These are phyloP conservation scores for Drosophila micromelanica DNA, from an alignment of 1,140 invertebrate species.

Conservation along the genomic window DNA sequence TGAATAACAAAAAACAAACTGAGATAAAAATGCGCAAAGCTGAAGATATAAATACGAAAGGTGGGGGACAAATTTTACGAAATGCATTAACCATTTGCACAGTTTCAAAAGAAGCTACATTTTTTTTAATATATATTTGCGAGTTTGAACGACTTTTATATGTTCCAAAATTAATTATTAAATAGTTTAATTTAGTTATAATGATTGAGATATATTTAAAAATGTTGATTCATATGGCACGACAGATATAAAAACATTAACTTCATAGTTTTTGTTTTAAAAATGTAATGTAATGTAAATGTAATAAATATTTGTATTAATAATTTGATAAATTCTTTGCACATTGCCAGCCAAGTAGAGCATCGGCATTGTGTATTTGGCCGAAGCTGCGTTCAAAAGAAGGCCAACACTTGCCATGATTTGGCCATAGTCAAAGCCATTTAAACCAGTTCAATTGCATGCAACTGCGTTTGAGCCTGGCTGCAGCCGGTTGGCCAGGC, in stretches of 20 bases:
- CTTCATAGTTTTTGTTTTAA: too few relatives aligned
- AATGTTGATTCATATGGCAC: too few relatives aligned
- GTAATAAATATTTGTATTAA: too few relatives aligned
- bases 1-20: slow-evolving; percentile 1
- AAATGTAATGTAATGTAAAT: too few relatives aligned
- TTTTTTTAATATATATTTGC: too few relatives aligned
- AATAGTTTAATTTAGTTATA: too few relatives aligned
- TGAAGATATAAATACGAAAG: slow-evolving; percentile 3
- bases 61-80: neutral
- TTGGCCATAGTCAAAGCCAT: slow-evolving; percentile 40
- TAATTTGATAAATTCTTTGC: too few relatives aligned
- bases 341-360: neutral
- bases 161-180: neutral
- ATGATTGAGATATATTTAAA: too few relatives aligned
- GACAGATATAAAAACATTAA: too few relatives aligned
- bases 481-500: slow-evolving; percentile 17
- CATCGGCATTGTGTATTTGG: neutral
- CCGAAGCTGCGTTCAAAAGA: slow-evolving; percentile 3
- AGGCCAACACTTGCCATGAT: slow-evolving; percentile 21
- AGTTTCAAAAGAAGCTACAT: neutral
- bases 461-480: slow-evolving; percentile 13
- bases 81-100: slow-evolving; percentile 7
- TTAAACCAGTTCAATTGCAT: slow-evolving; percentile 62
- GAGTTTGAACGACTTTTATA: neutral
- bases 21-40: slow-evolving; percentile 1